phyloP scores from a whole-genome alignment of 2,113 vertebrate genomes.

The Erinaceus europaeus region DNA sequence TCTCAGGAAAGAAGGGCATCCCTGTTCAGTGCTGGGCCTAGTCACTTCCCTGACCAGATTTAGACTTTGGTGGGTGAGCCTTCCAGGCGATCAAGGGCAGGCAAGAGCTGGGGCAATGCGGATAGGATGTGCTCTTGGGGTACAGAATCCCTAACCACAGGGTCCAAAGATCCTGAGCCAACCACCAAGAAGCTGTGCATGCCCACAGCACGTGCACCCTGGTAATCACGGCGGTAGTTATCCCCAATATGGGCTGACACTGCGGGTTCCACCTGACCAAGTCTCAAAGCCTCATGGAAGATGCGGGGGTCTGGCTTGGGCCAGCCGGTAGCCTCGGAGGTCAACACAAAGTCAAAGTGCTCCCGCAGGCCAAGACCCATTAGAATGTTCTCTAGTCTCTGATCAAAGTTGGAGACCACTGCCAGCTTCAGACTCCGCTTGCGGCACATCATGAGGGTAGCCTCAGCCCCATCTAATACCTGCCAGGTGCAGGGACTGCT shows the following conservation, averaged over 20 bases:
- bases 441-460: conserved; percentile 82
- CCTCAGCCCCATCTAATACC: conserved; percentile 84
- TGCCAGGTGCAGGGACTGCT: conserved; percentile 87
- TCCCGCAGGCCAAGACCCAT: conserved; percentile 81
- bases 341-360: conserved; percentile 91
- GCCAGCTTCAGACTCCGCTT: conserved; percentile 86
- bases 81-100: conserved; percentile 66
- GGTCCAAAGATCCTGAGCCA: neutral
- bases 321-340: conserved; percentile 86
- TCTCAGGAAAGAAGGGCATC: neutral
- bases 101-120: conserved; percentile 74
- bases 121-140: conserved; percentile 78
- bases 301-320: conserved; percentile 89
- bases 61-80: neutral
- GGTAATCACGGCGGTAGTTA: conserved; percentile 88
- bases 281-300: conserved; percentile 85
- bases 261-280: conserved; percentile 69
- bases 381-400: conserved; percentile 86
- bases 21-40: neutral
- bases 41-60: neutral
- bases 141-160: conserved; percentile 9
- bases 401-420: conserved; percentile 94
- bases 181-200: conserved; percentile 89
- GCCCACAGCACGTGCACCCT: conserved; percentile 84
- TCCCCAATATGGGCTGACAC: conserved; percentile 89